phyloP scores from a whole-genome alignment of 2,888 invertebrate species.

The Meteorus cinctellus region DNA sequence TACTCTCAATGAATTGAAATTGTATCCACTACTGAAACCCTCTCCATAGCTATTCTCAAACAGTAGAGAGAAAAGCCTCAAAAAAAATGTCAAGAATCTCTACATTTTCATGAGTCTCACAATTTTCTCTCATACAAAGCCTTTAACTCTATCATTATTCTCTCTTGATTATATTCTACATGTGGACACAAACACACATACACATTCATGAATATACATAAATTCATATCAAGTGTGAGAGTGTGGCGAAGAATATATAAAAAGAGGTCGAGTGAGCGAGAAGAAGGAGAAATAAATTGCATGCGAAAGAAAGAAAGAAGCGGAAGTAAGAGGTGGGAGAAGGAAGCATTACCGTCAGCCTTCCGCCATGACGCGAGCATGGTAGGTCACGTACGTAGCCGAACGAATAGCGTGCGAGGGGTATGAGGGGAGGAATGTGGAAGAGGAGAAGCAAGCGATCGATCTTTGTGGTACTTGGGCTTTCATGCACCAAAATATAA shows the following conservation, averaged over 20 bases:
- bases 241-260: constrained; percentile 23
- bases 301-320: constrained; percentile 25
- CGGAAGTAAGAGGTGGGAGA: constrained; percentile 39
- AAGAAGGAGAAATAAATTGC: constrained; percentile 15
- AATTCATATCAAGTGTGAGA: background rate
- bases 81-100: background rate
- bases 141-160: background rate
- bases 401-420: constrained; percentile 15
- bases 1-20: background rate
- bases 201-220: background rate
- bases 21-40: background rate
- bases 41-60: background rate
- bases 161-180: background rate
- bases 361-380: constrained; percentile 52
- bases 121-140: background rate
- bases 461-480: constrained; percentile 44
- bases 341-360: constrained; percentile 46
- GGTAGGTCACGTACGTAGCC: constrained; percentile 54
- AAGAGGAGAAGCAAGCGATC: constrained; percentile 41
- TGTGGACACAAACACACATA: background rate
- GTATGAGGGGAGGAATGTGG: background rate
- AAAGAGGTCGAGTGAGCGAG: background rate
- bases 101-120: background rate
- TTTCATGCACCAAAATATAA: constrained; percentile 23
- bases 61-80: background rate